Base-by-base conservation (phyloP, 2,888 invertebrate species). In the Rhagophthalmus giganteus region DNA sequence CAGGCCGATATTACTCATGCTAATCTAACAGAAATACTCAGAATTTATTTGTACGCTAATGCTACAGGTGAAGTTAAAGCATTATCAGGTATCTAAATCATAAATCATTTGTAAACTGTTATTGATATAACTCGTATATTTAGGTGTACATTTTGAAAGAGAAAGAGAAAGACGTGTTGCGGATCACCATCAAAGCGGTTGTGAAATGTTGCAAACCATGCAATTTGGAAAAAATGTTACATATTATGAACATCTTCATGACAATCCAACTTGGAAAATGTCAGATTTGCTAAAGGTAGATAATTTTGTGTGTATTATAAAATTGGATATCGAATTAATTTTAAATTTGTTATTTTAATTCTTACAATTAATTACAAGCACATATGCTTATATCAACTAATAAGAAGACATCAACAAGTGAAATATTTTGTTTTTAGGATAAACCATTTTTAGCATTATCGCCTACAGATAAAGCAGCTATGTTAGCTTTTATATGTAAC, bases 401-500 rank as follows among this genome's bases (percentile, higher is more conserved):
- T n/a, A n/a, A n/a, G n/a, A n/a, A n/a, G n/a, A n/a, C n/a, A n/a
- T n/a, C n/a, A n/a, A n/a, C n/a, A n/a, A n/a, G n/a, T n/a, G n/a
- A n/a, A n/a, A n/a, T n/a, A n/a, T n/a, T n/a, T n/a, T n/a, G n/a
- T n/a, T 48, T 60, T 28, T 39, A 61, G 48, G 87, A 88, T 71
- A 87, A 87, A 59, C 91, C 95, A 0, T 94, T 93, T 77, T 82
- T 93, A 47, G 86, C 94, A 0, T 78, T 97, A 2, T 88, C 85
- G 70, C 85, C 94, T 1, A 88, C 90, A 0, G 84, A 87, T 60
- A 97, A 97, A 72, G 88, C 94, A 0, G 85, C 88, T 57, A 90
- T 96, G 66, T 76, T 97, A 34, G 90, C 92, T 1, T 94, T 90
- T 77, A 81, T 97, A 14, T 96, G 96, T 77, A 93, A 97, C 75